Evolutionary conservation across 1,140 invertebrate genomes (phyloP), one percentile per base, ranked within the genome.

Genomic region (Drosophila mayri): DNA sequence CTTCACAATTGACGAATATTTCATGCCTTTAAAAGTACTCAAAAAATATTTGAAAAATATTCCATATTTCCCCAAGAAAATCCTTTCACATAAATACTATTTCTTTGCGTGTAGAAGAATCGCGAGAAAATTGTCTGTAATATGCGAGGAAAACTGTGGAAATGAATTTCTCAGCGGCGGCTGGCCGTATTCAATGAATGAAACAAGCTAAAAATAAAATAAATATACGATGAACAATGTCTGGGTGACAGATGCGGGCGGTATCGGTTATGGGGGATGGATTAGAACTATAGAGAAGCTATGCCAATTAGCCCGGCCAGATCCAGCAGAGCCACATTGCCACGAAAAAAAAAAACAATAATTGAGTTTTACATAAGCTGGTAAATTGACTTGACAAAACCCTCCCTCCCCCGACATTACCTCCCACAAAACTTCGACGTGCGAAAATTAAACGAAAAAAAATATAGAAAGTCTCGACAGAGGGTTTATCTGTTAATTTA

Each of bases 171-270:
- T 74, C 32, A 49, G 20, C 58, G 46, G 22, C n/a, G 43, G 11
- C 37, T 50, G 28, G 47, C 40, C 47, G 49, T 74, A 44, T 74
- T 74, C 47, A 74, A 74, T 74, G 71, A 74, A 74, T 74, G 71
- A 74, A 74, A 63, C 49, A 28, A 32, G 20, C 71, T 74, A 74
- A 74, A 74, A 74, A 74, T 74, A 74, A 74, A 50, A 57, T 57
- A 76, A 76, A 76, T 58, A 55, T 76, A 62, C 59, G 49, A 64
- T 43, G 41, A 74, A 72, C 68, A 71, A 71, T 72, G 68, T 72
- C 66, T 71, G 68, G 66, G 66, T 60, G 70, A 73, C 70, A 73
- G 70, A 73, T 73, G 68, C 68, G 68, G 71, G 71, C 22, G 70
- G 44, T 25, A 55, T 68, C 50, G 66, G 66, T 35, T 41, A 70